These are phyloP conservation scores for Papilio dardanus DNA, from an alignment of 1,140 invertebrate species.

Conservation along the genomic window DNA sequence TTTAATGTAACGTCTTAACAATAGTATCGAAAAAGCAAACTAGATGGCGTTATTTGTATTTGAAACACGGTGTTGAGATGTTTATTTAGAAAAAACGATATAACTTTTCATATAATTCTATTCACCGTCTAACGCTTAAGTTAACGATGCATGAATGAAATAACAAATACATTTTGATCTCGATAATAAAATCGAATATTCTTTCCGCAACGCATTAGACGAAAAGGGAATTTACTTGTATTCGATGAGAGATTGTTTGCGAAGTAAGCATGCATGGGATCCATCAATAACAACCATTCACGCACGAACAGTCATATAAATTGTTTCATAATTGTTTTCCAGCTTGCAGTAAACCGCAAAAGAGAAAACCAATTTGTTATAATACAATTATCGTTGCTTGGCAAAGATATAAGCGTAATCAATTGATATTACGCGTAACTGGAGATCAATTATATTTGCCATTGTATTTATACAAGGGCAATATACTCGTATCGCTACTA, in stretches of 20 bases:
- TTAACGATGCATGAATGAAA: neutral
- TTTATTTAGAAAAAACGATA: neutral
- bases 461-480: neutral
- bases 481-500: no score
- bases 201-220: slow-evolving; percentile 13
- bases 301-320: slow-evolving; percentile 36
- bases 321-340: slow-evolving; percentile 35
- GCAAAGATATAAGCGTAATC: neutral
- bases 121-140: neutral
- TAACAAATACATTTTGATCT: neutral
- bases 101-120: neutral
- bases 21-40: neutral
- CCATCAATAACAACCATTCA: slow-evolving; percentile 34
- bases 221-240: neutral
- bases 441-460: neutral
- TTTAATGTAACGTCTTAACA: neutral
- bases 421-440: neutral
- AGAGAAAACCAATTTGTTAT: slow-evolving; percentile 26
- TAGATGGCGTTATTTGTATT: neutral
- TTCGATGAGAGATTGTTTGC: slow-evolving; percentile 24
- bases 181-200: neutral
- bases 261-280: slow-evolving; percentile 19
- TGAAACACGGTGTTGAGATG: neutral
- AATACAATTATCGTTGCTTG: slow-evolving; percentile 5
- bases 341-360: slow-evolving; percentile 27